These are phyloP conservation scores for Tethea ocularis DNA, from an alignment of 2,888 invertebrate genomes.

Conservation along the genomic window DNA sequence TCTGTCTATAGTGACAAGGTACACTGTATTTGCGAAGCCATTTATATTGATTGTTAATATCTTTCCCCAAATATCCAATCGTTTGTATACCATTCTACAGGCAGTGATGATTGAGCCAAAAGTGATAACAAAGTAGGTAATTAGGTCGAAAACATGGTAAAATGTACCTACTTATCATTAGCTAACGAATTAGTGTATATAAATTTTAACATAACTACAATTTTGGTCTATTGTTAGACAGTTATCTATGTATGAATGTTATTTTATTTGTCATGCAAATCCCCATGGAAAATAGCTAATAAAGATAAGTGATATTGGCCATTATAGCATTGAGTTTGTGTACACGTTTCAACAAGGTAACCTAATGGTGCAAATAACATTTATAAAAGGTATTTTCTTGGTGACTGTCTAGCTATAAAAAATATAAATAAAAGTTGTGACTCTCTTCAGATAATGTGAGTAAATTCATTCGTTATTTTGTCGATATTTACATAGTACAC, in stretches of 20 bases:
- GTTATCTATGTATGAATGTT: background rate
- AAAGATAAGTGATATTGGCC: conserved; percentile 45
- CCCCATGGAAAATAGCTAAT: conserved; percentile 46
- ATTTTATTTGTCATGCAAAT: conserved; percentile 41
- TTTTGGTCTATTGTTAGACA: background rate
- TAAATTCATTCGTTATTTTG: background rate
- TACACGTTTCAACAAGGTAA: conserved; percentile 9
- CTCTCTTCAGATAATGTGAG: background rate
- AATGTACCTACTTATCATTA: background rate
- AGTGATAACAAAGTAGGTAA: background rate
- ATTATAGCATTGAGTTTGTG: conserved; percentile 20
- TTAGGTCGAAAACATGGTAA: background rate
- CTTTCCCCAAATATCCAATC: too few species aligned
- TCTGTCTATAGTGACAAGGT: too few species aligned
- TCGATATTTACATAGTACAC: too few species aligned
- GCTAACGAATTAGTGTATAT: background rate
- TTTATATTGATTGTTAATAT: too few species aligned
- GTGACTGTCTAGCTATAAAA: background rate
- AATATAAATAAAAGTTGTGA: background rate
- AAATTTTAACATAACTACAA: background rate
- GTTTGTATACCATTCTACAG: too few species aligned
- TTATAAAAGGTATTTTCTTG: background rate
- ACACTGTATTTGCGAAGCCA: too few species aligned
- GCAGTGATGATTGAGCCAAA: too few species aligned
- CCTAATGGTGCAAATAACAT: too few species aligned